Conservation (phyloP, 2,888 invertebrate species). For the Himalopsyche kuldschensis region DNA sequence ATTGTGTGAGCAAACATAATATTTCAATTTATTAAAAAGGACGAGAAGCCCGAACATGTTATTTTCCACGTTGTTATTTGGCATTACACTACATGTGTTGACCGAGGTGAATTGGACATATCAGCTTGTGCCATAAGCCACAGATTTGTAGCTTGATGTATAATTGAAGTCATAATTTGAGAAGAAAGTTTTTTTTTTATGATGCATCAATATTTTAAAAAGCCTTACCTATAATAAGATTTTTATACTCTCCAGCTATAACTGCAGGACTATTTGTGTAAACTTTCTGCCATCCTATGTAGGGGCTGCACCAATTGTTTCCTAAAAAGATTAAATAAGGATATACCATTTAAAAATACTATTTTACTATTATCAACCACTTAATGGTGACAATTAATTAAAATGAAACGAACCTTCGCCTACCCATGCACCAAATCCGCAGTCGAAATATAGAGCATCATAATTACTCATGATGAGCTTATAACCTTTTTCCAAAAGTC, state of each 20-base stretch:
- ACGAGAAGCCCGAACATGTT: too few species aligned
- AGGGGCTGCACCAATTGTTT: constrained; percentile 89
- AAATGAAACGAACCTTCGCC: constrained; percentile 55
- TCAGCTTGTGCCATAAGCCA: too few species aligned
- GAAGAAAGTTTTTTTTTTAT: too few species aligned
- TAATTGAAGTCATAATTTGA: too few species aligned
- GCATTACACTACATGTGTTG: too few species aligned
- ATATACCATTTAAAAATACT: neutral
- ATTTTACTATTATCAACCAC: neutral
- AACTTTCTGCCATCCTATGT: constrained; percentile 86
- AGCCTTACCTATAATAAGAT: constrained; percentile 58
- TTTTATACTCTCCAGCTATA: constrained; percentile 58
- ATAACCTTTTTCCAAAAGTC: constrained; percentile 72
- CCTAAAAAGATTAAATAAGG: constrained; percentile 49
- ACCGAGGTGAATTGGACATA: too few species aligned
- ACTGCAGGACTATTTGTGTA: constrained; percentile 73
- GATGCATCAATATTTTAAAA: neutral
- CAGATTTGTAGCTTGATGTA: too few species aligned
- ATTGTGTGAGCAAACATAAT: too few species aligned
- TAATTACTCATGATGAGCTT: constrained; percentile 81
- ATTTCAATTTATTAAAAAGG: too few species aligned
- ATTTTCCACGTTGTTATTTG: too few species aligned
- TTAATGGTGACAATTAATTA: neutral
- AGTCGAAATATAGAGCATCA: constrained; percentile 84
- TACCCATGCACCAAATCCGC: constrained; percentile 83